Base-by-base conservation (phyloP, 2,797 vertebrate species). In the Sphenopsis melanotis region DNA sequence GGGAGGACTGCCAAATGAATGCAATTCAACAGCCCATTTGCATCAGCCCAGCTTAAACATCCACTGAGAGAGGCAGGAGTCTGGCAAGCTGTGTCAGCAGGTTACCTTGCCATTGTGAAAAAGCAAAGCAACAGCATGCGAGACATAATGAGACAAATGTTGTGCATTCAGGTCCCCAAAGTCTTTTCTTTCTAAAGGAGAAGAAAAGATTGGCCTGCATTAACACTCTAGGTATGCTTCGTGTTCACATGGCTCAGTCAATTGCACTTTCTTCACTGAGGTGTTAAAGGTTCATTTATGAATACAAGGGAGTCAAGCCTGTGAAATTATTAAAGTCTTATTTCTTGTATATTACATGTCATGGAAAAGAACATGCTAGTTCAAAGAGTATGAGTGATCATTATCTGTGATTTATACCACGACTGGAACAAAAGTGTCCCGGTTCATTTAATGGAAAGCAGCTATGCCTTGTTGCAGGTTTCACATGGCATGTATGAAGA, bases 11-110 rank as follows among this genome's bases (percentile, higher is more conserved):
- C 94, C 94, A 94, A 93, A 57, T 60, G 76, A 87, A 53, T 70
- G 60, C 34, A 88, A 80, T 93, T 95, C 94, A 96, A 61, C 66
- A 69, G 89, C 63, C 77, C 37, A 65, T 93, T 96, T 95, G 52
- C 83, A 87, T 95, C 81, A 94, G 61, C 64, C 70, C 70, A 83
- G 88, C 75, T 96, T 87, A 78, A 82, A 69, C 82, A 87, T 57
- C 70, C 21, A 1, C 94, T 65, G 68, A 93, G 89, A 74, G 83
- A 95, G 65, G 61, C 63, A 95, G 76, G 74, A 85, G 52, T 74
- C 81, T 95, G 92, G 92, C 92, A 94, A 88, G 80, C 93, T 95
- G 59, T 92, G 88, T 96, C 90, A 95, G 88, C 89, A 90, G 91
- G 83, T 89, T 95, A 96, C 90, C 75, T 90, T 93, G 88, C 92